Evolutionary conservation across 2,113 vertebrate genomes (phyloP).

Genomic region (Pipra filicauda): DNA sequence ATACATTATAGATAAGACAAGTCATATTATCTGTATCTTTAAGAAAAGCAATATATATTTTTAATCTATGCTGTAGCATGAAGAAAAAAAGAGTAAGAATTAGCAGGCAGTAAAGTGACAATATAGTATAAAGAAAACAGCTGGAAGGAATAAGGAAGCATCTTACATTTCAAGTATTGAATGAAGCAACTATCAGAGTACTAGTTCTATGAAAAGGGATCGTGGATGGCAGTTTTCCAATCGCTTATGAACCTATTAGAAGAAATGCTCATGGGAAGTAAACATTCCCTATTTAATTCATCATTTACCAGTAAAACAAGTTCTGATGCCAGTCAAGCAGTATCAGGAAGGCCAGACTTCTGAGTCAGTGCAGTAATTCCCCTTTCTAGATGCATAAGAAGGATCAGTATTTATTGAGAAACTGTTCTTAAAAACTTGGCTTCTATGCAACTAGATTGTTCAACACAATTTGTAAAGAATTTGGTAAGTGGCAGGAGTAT

Average conservation of each 20-base stretch:
- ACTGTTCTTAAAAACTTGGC: background rate
- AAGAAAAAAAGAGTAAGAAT: background rate
- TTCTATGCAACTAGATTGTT: background rate
- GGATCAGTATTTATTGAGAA: background rate
- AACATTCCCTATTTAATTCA: background rate
- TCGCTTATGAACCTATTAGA: background rate
- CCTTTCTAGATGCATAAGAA: background rate
- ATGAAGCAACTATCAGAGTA: background rate
- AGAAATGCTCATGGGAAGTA: background rate
- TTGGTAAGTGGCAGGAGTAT: background rate
- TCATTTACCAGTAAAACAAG: background rate
- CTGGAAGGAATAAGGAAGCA: background rate
- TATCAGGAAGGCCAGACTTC: background rate
- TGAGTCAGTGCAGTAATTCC: background rate
- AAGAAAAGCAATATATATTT: background rate
- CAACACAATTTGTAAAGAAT: background rate
- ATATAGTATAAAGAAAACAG: background rate
- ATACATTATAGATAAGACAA: background rate
- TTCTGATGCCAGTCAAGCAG: background rate
- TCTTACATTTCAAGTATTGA: background rate
- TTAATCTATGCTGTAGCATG: background rate
- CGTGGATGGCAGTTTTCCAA: background rate
- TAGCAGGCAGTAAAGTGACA: background rate
- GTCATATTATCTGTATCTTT: background rate
- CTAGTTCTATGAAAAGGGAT: background rate